Base-by-base conservation (phyloP, 2,888 invertebrate species). In the Nomada ruficornis region DNA sequence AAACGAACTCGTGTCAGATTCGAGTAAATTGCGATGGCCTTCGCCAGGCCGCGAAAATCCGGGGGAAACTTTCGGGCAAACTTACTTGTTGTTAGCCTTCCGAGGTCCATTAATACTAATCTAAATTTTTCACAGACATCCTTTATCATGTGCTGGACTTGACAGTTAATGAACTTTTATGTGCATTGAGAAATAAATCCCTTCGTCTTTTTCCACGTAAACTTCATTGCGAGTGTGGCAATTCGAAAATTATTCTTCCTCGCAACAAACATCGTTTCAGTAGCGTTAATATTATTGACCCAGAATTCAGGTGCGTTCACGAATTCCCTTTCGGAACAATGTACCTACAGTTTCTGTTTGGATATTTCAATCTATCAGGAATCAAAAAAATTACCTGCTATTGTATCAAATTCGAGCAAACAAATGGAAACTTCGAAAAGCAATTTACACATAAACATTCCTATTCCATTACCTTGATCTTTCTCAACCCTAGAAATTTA, bases 71-170 rank as follows among this genome's bases (percentile, higher is more conserved):
- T 77, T 52, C 50, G 11, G 42, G 55, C 7, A 10, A 80, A 65
- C 70, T 71, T 18, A 36, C 36, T 36, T 36, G 7, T 5, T 36
- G 9, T 20, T n/a, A 67, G 60, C 47, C 59, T 67, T 23, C 59
- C 67, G 59, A 60, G 68, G 42, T 60, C 75, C 68, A 76, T 80
- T 76, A 76, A 80, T 80, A 82, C 72, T 73, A 60, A 69, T 77
- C 72, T 67, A 73, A 80, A 80, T 82, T 82, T 65, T 76, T 77
- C 70, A 80, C 69, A 62, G 80, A 65, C 76, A 73, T 69, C 60
- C 73, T 69, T 80, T 70, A 73, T 73, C 76, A 62, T 36, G 63
- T 23, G 69, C 60, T 47, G 29, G 71, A 72, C 42, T 76, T 80
- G 65, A 44, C 60, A 50, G 3, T 20, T 80, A 77, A 82, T 80